Evolutionary conservation across 1,140 invertebrate genomes (phyloP), one percentile per base, ranked within the genome.

Genomic region (Caerostris extrusa): DNA sequence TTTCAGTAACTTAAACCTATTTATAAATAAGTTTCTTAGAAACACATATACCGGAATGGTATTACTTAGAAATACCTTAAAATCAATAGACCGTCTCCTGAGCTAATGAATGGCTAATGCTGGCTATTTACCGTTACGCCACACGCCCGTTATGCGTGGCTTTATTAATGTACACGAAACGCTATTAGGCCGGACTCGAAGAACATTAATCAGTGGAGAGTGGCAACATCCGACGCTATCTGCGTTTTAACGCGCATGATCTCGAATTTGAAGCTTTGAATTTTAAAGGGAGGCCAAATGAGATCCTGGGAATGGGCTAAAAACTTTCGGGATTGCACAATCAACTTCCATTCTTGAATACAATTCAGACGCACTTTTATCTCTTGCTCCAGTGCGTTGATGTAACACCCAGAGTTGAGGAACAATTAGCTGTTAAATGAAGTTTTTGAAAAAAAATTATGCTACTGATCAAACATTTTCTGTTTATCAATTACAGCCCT

Each of bases 131-230:
- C 53, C 57, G 64, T 71, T 90, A 90, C 50, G 6, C n/a, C 50
- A 71, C 53, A 71, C 88, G 19, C 10, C n/a, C n/a, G n/a, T n/a
- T 77, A 77, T 77, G 14, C 19, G 17, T 8, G 88, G 19, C 61
- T 67, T 90, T 90, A 90, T n/a, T n/a, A n/a, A n/a, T 90, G 88
- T 61, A 77, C 69, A 58, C 17, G 64, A 14, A 14, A 17, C 50
- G 88, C 88, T 90, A 90, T 90, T 90, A 90, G 88, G 55, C 6
- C 10, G 55, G 58, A 88, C 58, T 64, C 55, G 86, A 64, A 34
- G 88, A 77, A 90, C 69, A 90, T 90, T 90, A 90, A 90, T 90
- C 88, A 90, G 56, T 67, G 57, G 67, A 69, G 56, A 90, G 88
- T 90, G 88, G 88, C 67, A 90, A 90, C 88, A 77, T 90, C 69